Evolutionary conservation across 2,888 invertebrate species (phyloP).

Genomic region (Selenia dentaria): DNA sequence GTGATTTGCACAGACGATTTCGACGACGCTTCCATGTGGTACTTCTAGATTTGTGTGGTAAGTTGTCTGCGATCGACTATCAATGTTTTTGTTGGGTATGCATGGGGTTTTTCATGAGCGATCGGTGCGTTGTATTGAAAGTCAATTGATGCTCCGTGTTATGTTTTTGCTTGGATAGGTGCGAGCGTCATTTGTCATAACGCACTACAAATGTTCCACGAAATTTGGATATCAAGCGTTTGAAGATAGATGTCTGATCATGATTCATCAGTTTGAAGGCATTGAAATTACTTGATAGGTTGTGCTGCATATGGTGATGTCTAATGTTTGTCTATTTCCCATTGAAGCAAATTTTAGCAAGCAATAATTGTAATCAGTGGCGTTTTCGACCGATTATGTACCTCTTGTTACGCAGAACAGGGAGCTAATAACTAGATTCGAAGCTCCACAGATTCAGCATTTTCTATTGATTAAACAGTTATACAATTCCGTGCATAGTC

Average conservation of each 20-base stretch:
- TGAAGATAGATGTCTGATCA: constrained; percentile 14
- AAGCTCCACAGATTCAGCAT: constrained; percentile 2
- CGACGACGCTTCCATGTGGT: constrained; percentile 35
- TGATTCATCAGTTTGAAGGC: constrained; percentile 4
- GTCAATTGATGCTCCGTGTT: constrained; percentile 35
- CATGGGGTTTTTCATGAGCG: constrained; percentile 49
- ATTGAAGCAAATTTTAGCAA: constrained; percentile 1
- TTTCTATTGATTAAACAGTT: not conserved
- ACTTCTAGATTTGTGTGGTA: constrained; percentile 48
- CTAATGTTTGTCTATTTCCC: constrained; percentile 19
- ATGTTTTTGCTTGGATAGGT: constrained; percentile 40
- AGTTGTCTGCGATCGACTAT: constrained; percentile 53
- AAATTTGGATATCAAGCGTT: constrained; percentile 24
- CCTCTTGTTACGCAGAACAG: not conserved
- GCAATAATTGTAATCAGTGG: not conserved
- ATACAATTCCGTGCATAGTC: not conserved
- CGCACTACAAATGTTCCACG: constrained; percentile 33
- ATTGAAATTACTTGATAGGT: constrained; percentile 42
- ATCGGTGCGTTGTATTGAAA: constrained; percentile 23
- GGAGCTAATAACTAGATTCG: not conserved
- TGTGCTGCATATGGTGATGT: constrained; percentile 16
- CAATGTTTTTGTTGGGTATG: constrained; percentile 55
- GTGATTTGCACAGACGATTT: no score
- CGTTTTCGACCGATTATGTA: not conserved
- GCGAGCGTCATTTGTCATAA: constrained; percentile 31